A percentile compares a stretch with the other conserved stretches of the same genome.
phyloP scores from a whole-genome alignment of 2,797 vertebrate species.

The Microcaecilia unicolor region DNA sequence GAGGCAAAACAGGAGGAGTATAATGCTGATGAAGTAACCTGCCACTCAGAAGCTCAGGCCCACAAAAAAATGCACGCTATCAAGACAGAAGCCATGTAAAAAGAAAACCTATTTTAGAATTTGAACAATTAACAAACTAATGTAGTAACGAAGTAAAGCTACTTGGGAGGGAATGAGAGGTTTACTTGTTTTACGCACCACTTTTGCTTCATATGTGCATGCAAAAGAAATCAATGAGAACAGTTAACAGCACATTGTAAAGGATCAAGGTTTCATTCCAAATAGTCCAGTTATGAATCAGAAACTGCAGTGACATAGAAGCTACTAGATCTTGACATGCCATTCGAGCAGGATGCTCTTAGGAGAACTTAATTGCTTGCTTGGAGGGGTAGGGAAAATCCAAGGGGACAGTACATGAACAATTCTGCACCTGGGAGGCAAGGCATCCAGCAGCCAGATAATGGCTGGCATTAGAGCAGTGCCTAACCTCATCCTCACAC shows the following conservation, averaged over 20 bases:
- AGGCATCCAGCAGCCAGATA: slow-evolving; percentile 1
- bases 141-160: slow-evolving; percentile 7
- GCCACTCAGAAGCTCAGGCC: slow-evolving; percentile 53
- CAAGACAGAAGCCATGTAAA: slow-evolving; percentile 9
- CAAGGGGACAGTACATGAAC: slow-evolving; percentile 23
- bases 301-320: slow-evolving; percentile 43
- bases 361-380: slow-evolving; percentile 47
- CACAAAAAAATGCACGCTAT: background rate
- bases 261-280: slow-evolving; percentile 29
- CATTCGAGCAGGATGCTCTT: slow-evolving; percentile 30
- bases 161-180: too few relatives aligned
- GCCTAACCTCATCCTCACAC: background rate
- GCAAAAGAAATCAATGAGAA: too few relatives aligned
- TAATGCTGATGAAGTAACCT: slow-evolving; percentile 60
- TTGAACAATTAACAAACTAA: slow-evolving; percentile 3
- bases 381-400: slow-evolving; percentile 29
- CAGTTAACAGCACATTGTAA: too few relatives aligned
- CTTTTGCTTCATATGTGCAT: slow-evolving; percentile 3
- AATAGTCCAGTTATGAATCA: slow-evolving; percentile 39
- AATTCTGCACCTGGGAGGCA: slow-evolving; percentile 11
- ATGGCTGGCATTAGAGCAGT: background rate
- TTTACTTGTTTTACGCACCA: too few relatives aligned
- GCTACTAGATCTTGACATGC: slow-evolving; percentile 35
- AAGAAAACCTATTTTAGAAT: slow-evolving; percentile 3
- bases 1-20: slow-evolving; percentile 52